Conservation (phyloP, 1,140 invertebrate genomes). For the Diabrotica virgifera region DNA sequence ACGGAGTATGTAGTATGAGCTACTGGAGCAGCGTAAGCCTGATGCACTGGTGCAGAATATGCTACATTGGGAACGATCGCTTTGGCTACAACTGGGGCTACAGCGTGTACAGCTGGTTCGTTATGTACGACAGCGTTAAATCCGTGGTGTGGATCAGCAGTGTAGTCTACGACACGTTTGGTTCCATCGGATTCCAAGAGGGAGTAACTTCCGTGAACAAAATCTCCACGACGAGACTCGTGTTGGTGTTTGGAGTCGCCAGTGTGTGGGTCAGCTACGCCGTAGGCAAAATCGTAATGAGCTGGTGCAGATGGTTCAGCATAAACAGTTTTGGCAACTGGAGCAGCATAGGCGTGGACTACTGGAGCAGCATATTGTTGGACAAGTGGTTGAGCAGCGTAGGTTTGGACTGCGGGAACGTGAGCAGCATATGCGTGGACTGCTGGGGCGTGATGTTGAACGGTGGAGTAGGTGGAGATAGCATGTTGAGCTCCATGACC, state of each 20-base stretch:
- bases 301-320: conserved; percentile 32
- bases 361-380: conserved; percentile 10
- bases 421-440: conserved; percentile 19
- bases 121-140: conserved; percentile 47
- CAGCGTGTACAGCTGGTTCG: conserved; percentile 33
- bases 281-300: conserved; percentile 35
- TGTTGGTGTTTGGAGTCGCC: conserved; percentile 40
- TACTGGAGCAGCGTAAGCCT: conserved; percentile 13
- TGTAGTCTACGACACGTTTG: conserved; percentile 61
- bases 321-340: conserved; percentile 2
- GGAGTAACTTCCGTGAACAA: conserved; percentile 32
- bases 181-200: conserved; percentile 55
- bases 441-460: conserved; percentile 18
- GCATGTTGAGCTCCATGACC: conserved; percentile 9
- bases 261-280: conserved; percentile 51
- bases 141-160: conserved; percentile 55
- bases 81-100: conserved; percentile 24
- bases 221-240: conserved; percentile 34
- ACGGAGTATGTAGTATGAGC: conserved; percentile 1
- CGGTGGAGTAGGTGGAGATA: conserved; percentile 2
- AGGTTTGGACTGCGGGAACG: neutral
- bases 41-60: conserved; percentile 7
- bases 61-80: neutral
- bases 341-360: conserved; percentile 5
- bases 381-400: conserved; percentile 4